These are phyloP conservation scores for Ectropis crepuscularia DNA, from an alignment of 2,888 invertebrate genomes.

Conservation along the genomic window DNA sequence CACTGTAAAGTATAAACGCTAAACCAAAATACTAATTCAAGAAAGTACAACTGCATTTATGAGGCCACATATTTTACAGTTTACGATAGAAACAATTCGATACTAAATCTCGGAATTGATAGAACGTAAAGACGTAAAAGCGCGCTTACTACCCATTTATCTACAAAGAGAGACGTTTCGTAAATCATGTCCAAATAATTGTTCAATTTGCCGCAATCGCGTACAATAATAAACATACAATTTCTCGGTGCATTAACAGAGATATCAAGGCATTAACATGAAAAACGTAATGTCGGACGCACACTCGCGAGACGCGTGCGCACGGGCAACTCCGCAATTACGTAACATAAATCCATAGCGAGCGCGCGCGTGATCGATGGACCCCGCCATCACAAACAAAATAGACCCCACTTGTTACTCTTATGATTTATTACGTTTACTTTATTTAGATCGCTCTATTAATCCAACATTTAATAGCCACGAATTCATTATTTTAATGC, in stretches of 20 bases:
- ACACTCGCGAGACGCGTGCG: slow-evolving; percentile 43
- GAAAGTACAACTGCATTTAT: slow-evolving; percentile 10
- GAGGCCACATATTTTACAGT: slow-evolving; percentile 15
- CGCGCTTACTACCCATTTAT: slow-evolving; percentile 33
- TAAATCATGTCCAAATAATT: slow-evolving; percentile 49
- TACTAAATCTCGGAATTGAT: slow-evolving; percentile 26
- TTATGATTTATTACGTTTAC: slow-evolving; percentile 67
- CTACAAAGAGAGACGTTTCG: slow-evolving; percentile 38
- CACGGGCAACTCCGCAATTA: slow-evolving; percentile 72
- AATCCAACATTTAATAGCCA: slow-evolving; percentile 52
- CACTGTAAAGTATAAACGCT: not conserved
- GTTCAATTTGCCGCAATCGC: slow-evolving; percentile 47
- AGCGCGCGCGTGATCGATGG: slow-evolving; percentile 74
- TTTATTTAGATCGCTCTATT: slow-evolving; percentile 59
- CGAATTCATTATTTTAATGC: slow-evolving; percentile 54
- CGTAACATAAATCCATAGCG: slow-evolving; percentile 77
- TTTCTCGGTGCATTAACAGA: slow-evolving; percentile 63
- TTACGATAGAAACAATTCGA: slow-evolving; percentile 24
- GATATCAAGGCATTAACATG: slow-evolving; percentile 69
- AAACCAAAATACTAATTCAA: slow-evolving; percentile 12
- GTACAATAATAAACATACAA: slow-evolving; percentile 54
- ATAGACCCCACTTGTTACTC: slow-evolving; percentile 67
- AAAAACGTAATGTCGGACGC: slow-evolving; percentile 65
- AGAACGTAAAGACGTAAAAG: slow-evolving; percentile 25
- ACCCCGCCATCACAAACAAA: slow-evolving; percentile 62